These are phyloP conservation scores for Drosophila grimshawi DNA, from an alignment of 1,140 invertebrate genomes.

Conservation along the genomic window DNA sequence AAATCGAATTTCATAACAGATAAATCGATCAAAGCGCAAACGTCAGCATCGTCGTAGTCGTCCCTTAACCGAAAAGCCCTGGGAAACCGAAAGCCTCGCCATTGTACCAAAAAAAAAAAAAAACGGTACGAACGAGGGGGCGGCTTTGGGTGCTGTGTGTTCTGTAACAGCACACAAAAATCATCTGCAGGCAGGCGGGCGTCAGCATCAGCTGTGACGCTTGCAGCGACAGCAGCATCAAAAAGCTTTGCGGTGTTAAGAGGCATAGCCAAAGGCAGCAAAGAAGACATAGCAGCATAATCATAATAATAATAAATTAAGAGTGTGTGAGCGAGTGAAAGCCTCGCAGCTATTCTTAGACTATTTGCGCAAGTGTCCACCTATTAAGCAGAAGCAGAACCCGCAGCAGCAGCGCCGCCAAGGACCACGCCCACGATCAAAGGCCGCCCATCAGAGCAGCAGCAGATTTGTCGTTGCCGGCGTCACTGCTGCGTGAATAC, in stretches of 20 bases:
- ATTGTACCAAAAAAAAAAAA: conserved; percentile 15
- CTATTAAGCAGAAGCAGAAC: conserved; percentile 46
- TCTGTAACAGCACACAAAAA: conserved; percentile 51
- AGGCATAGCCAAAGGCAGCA: conserved; percentile 53
- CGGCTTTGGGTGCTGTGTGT: conserved; percentile 22
- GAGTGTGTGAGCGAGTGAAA: conserved; percentile 54
- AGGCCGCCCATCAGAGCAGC: conserved; percentile 15
- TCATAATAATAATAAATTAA: conserved; percentile 49
- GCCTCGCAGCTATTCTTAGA: conserved; percentile 79
- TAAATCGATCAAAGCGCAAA: conserved; percentile 71
- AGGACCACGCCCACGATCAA: conserved; percentile 26
- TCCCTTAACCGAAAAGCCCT: conserved; percentile 46
- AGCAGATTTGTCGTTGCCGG: conserved; percentile 46
- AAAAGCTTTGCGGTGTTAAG: conserved; percentile 53
- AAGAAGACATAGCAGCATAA: conserved; percentile 41
- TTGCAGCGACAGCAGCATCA: conserved; percentile 26
- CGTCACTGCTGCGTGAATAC: conserved; percentile 55
- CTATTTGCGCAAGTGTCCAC: conserved; percentile 59
- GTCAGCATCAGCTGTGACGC: conserved; percentile 58
- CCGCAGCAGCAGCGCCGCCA: conserved; percentile 38
- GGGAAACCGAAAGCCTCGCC: conserved; percentile 50
- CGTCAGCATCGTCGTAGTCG: conserved; percentile 24
- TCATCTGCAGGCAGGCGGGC: conserved; percentile 48
- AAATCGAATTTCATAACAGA: conserved; percentile 71
- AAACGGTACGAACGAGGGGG: conserved; percentile 15